A percentile compares a stretch with the other conserved stretches of the same genome.
These are phyloP conservation scores for Anomalospiza imberbis DNA, from an alignment of 2,797 vertebrate genomes.

Conservation along the genomic window DNA sequence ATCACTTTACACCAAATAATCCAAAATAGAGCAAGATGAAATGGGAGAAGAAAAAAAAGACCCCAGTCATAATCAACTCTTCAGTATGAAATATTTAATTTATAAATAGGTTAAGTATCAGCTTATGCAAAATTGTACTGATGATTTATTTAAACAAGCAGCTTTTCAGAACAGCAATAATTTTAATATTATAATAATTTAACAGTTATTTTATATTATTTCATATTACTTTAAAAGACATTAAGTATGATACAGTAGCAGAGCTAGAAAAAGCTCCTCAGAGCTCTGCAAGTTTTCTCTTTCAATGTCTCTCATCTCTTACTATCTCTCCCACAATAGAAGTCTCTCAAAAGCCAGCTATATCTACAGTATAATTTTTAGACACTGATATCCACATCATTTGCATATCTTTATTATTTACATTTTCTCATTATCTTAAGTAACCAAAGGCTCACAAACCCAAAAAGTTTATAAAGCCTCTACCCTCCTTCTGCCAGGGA, in stretches of 20 bases:
- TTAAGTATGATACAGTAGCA: background rate
- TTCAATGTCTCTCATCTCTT: background rate
- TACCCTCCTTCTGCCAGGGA: slow-evolving; percentile 13
- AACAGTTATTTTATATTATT: background rate
- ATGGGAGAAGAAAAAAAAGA: background rate
- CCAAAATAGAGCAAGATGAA: background rate
- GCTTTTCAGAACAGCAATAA: background rate
- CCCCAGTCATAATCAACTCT: background rate
- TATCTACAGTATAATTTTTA: background rate
- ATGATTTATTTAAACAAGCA: background rate
- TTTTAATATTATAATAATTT: background rate
- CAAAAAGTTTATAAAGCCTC: background rate
- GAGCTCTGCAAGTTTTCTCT: background rate
- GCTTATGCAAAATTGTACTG: background rate
- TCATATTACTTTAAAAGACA: background rate
- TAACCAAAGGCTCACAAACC: background rate
- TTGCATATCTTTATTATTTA: slow-evolving; percentile 18
- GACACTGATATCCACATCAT: background rate
- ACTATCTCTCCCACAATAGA: background rate
- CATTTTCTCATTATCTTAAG: slow-evolving; percentile 14
- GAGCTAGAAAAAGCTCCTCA: background rate
- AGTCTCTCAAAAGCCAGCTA: background rate
- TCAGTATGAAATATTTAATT: background rate
- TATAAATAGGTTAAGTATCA: background rate
- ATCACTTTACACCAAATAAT: background rate